phyloP scores from a whole-genome alignment of 64 coral and sea anemone species.

The Acropora tenuis region DNA sequence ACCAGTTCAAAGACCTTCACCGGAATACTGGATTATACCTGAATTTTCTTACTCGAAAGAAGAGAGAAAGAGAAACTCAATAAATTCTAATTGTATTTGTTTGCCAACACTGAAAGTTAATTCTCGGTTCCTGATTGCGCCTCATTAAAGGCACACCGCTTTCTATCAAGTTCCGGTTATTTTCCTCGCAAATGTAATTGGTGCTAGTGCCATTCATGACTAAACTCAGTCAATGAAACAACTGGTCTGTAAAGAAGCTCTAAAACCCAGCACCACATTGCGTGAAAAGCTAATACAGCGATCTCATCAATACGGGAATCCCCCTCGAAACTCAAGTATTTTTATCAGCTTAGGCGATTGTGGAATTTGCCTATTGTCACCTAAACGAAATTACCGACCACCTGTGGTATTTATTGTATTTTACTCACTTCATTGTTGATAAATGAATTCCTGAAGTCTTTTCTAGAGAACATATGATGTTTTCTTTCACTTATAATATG shows the following conservation, averaged over 20 bases:
- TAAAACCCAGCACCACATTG: slow-evolving; percentile 14
- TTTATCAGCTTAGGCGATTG: neutral
- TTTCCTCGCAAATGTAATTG: neutral
- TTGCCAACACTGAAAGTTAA: neutral
- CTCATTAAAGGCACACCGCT: neutral
- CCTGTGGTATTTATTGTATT: neutral
- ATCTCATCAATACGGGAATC: slow-evolving; percentile 35
- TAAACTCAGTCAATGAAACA: no score
- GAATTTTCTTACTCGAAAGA: neutral
- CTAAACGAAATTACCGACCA: neutral
- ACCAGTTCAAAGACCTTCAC: neutral
- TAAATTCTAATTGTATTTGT: no score
- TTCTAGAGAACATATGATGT: neutral
- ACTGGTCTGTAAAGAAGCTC: neutral
- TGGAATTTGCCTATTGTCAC: slow-evolving; percentile 8
- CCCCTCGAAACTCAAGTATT: neutral
- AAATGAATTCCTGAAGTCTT: neutral
- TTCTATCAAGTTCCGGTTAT: slow-evolving; percentile 13
- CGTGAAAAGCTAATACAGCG: slow-evolving; percentile 22
- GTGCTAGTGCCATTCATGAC: no score
- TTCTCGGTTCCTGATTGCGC: no score
- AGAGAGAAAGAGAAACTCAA: neutral
- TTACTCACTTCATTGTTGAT: neutral
- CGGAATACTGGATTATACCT: no score
- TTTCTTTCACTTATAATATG: neutral